phyloP scores from a whole-genome alignment of 2,888 invertebrate genomes.

The Troides aeacus region DNA sequence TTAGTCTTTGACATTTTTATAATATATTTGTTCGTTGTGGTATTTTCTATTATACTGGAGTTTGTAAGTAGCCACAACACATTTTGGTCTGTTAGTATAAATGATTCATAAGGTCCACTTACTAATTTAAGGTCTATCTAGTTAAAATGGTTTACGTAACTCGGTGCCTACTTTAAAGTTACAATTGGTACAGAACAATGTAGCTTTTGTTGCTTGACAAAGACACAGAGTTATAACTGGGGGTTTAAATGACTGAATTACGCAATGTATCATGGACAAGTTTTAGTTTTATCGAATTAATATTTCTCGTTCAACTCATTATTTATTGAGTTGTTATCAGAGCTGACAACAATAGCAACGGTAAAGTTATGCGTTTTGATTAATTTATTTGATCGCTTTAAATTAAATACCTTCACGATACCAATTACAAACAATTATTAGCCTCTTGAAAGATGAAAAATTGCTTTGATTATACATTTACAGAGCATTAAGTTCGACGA shows the following conservation, averaged over 20 bases:
- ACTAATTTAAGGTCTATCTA: constrained; percentile 58
- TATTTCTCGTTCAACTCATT: constrained; percentile 27
- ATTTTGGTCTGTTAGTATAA: constrained; percentile 52
- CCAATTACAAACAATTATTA: neutral
- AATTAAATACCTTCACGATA: neutral
- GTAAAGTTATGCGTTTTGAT: constrained; percentile 16
- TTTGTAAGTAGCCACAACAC: constrained; percentile 13
- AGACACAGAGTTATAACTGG: constrained; percentile 68
- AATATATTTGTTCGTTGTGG: constrained; percentile 32
- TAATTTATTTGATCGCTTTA: constrained; percentile 10
- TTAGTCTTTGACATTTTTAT: constrained; percentile 44
- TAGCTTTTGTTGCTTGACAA: constrained; percentile 72
- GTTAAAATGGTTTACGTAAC: constrained; percentile 69
- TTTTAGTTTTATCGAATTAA: constrained; percentile 59
- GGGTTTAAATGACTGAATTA: constrained; percentile 69
- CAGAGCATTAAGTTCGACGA: neutral
- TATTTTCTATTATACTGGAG: constrained; percentile 16
- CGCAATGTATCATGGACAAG: constrained; percentile 63
- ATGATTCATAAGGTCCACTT: constrained; percentile 70
- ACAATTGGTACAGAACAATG: constrained; percentile 70
- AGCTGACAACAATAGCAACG: constrained; percentile 9
- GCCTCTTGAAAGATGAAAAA: neutral
- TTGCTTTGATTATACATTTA: neutral
- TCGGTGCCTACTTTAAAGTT: constrained; percentile 68
- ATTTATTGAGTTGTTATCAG: constrained; percentile 28